A percentile compares a stretch with the other conserved stretches of the same genome.
Conservation (phyloP, 1,140 invertebrate genomes). For the Drosophila kepulauana region DNA sequence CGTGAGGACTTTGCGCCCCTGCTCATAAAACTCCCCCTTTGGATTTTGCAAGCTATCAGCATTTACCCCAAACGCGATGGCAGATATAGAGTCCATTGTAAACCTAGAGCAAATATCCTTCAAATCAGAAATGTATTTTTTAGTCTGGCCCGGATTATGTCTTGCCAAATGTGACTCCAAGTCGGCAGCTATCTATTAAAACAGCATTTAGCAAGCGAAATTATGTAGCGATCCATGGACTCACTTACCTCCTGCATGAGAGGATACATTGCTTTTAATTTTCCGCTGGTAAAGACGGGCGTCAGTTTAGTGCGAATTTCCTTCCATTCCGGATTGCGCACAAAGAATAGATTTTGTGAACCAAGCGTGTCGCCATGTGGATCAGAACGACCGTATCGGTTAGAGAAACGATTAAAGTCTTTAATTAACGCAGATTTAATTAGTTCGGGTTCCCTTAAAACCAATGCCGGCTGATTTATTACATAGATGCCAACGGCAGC, state of each 20-base stretch:
- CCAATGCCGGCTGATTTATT: slow-evolving; percentile 84
- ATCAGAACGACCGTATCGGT: slow-evolving; percentile 66
- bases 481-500: slow-evolving; percentile 85
- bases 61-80: slow-evolving; percentile 87
- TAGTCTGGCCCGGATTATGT: slow-evolving; percentile 8
- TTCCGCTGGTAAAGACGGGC: slow-evolving; percentile 86
- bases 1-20: slow-evolving; percentile 60
- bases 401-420: slow-evolving; percentile 84
- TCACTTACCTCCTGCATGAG: slow-evolving; percentile 83
- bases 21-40: slow-evolving; percentile 84
- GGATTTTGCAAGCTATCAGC: slow-evolving; percentile 86
- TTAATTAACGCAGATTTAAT: slow-evolving; percentile 86
- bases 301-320: slow-evolving; percentile 86
- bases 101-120: slow-evolving; percentile 86
- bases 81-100: slow-evolving; percentile 87
- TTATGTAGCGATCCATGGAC: too few relatives aligned
- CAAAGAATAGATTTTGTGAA: slow-evolving; percentile 77
- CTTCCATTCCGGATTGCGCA: slow-evolving; percentile 85
- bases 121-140: slow-evolving; percentile 55
- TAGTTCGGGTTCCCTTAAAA: slow-evolving; percentile 86
- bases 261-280: slow-evolving; percentile 87
- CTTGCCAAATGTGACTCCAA: slow-evolving; percentile 51
- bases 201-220: background rate
- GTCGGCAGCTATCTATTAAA: slow-evolving; percentile 58
- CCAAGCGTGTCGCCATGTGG: slow-evolving; percentile 67